Conservation (phyloP, 2,888 invertebrate genomes). For the Augochlorella aurata region DNA sequence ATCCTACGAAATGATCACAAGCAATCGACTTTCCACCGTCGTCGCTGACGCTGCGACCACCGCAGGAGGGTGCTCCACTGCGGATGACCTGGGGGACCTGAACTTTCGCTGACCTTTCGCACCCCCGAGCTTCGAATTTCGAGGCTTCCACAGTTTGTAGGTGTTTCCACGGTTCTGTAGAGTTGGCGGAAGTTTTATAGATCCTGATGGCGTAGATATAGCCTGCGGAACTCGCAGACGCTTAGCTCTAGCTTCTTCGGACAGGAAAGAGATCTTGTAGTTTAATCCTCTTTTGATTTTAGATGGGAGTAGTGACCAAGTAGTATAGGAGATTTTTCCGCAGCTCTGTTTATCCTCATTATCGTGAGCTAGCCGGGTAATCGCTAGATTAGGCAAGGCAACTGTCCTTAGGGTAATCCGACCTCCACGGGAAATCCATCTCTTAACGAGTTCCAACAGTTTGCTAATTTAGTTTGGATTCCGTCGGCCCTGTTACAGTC, state of each 20-base stretch:
- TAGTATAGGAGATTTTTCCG: neutral
- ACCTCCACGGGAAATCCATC: neutral
- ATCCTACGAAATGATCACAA: neutral
- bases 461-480: neutral
- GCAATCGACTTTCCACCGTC: neutral
- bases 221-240: neutral
- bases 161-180: too few species aligned
- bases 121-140: too few species aligned
- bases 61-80: neutral
- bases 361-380: neutral
- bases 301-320: neutral
- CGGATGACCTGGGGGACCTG: neutral
- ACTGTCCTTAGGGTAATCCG: neutral
- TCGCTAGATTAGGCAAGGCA: neutral
- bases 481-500: neutral
- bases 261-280: neutral
- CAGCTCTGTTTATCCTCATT: neutral
- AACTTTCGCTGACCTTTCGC: too few species aligned
- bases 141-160: too few species aligned
- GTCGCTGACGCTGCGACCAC: neutral
- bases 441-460: neutral
- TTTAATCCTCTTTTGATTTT: constrained; percentile 5
- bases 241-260: neutral
- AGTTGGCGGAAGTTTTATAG: too few species aligned
- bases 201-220: too few species aligned